Evolutionary conservation across 92 coral and sea anemone species (phyloP), one percentile per base, ranked within the genome.

Genomic region (Porites evermanni): DNA sequence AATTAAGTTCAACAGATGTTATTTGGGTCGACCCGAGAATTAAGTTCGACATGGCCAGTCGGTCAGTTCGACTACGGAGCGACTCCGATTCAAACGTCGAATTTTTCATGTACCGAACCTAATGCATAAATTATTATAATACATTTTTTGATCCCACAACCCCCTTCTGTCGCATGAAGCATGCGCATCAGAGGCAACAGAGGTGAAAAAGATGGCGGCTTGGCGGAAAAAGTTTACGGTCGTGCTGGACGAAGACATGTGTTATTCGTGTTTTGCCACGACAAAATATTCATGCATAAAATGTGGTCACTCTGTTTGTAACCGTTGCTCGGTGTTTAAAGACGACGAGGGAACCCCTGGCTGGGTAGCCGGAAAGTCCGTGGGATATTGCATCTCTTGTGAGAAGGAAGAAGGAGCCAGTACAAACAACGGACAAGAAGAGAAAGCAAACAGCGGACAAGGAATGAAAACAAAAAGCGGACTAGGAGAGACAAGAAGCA

Each of bases 311-410:
- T 44, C 80, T 44, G 26, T 68, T 52, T 85, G 89, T 86, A 79
- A 74, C 59, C 74, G 69, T 61, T 85, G 86, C 76, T 89, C 77
- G 56, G 77, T 85, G 53, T 79, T 85, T 69, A 78, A 89, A 53
- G 76, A 74, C 64, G 78, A 89, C 71, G 89, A 89, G 74, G 92
- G 73, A 69, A 77, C 71, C 77, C 90, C 89, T 17, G 89, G 82
- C 77, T 84, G 81, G 88, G 61, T 68, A 64, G 88, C 88, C 52
- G 79, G 89, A 80, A 80, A 59, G 74, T 78, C 81, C 61, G 87
- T 75, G 47, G 91, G 71, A 9, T 83, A 72, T 74, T 81, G 87
- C 70, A 66, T 72, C 13, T 69, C 87, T 60, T 88, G 91, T 88
- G 79, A 73, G 56, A 69, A 72, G 75, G 91, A 81, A 78, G 74